Base-by-base conservation (phyloP, 1,140 invertebrate genomes). In the Phymorhynchus buccinoides region DNA sequence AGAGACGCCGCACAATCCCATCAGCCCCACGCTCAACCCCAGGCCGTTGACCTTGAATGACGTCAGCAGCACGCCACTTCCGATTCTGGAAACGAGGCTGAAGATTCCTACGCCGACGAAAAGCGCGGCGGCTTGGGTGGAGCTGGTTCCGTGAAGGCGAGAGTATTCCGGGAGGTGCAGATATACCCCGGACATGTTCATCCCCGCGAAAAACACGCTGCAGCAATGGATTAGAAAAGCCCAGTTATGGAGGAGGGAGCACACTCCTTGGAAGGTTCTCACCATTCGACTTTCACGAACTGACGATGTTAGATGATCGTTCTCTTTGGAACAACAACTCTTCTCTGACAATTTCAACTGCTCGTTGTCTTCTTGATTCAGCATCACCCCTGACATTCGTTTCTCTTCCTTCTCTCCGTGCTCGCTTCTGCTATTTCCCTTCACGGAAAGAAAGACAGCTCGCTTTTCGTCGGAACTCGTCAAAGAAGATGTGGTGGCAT, bases 41-140 rank as follows among this genome's bases (percentile, higher is more conserved):
- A 75, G 30, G 30, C 18, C 30, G 35, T 75, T 75, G 30, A 75
- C 32, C 30, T 35, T 7, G 14, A 27, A 35, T 7, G 35, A 37
- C 73, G 73, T 75, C 73, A 41, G 1, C 30, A 75, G 73, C 35
- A 75, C 14, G 12, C 73, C 73, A 32, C 18, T n/a, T 14, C 73
- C 73, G 16, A 75, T 16, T 75, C 73, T 75, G 73, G 73, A 75
- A 75, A 75, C 73, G 73, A 75, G 73, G 73, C 73, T 75, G 73
- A 75, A 75, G 73, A 75, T 39, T 18, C 73, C 73, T 9, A 39
- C 30, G 30, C 73, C 73, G 30, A 75, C 73, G 73, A 75, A 75
- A 27, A 75, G 73, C 16, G 73, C 30, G 32, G 73, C 73, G 14
- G 73, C 73, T 27, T 41, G 14, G 16, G 30, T 35, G 30, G 39